Conservation (phyloP, 2,113 vertebrate genomes). For the Pogonocichla stellata region DNA sequence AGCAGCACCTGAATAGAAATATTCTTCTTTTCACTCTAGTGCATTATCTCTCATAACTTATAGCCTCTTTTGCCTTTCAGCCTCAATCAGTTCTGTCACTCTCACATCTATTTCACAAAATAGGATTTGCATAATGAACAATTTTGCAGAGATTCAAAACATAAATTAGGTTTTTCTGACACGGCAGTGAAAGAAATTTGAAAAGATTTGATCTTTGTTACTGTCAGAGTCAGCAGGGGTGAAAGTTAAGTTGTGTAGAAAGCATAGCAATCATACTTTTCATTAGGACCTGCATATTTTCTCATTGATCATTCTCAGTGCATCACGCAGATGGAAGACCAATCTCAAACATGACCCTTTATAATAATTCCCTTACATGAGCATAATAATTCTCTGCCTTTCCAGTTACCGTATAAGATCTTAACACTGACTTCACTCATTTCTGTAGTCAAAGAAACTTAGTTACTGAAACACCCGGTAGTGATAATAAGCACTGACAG, state of each 20-base stretch:
- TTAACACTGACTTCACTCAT: background rate
- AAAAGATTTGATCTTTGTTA: constrained; percentile 34
- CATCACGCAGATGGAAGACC: background rate
- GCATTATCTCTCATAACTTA: background rate
- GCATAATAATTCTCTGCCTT: background rate
- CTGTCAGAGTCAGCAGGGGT: constrained; percentile 28
- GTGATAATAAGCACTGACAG: background rate
- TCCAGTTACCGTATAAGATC: background rate
- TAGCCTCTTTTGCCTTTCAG: constrained; percentile 8
- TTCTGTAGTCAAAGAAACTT: constrained; percentile 23
- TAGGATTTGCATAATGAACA: constrained; percentile 61
- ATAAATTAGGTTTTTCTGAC: constrained; percentile 54
- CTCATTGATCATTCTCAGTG: constrained; percentile 28
- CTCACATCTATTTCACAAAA: constrained; percentile 33
- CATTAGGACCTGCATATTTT: constrained; percentile 36
- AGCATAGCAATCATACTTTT: constrained; percentile 40
- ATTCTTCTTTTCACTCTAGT: background rate
- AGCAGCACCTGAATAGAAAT: background rate
- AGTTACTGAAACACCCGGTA: background rate
- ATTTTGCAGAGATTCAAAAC: constrained; percentile 48
- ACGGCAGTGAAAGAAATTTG: constrained; percentile 19
- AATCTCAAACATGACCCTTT: background rate
- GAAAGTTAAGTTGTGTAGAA: constrained; percentile 37
- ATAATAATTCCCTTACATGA: background rate
- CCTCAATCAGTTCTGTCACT: background rate